phyloP scores from a whole-genome alignment of 1,140 invertebrate genomes.

The Trialeurodes vaporariorum region DNA sequence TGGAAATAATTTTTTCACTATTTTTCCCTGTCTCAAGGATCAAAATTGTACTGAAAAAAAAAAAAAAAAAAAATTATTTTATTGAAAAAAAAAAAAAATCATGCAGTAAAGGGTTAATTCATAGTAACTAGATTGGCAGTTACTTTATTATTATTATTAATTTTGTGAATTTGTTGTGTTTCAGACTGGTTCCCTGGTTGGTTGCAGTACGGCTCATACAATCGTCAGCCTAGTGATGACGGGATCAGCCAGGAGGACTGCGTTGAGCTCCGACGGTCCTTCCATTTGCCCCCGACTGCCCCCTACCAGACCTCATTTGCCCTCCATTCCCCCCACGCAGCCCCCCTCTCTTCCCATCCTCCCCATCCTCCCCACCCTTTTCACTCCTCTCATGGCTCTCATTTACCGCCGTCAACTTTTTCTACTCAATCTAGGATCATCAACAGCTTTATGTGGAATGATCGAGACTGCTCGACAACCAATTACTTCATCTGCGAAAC shows the following conservation, averaged over 20 bases:
- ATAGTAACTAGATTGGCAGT: no score
- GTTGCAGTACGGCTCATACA: conserved; percentile 45
- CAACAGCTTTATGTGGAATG: conserved; percentile 59
- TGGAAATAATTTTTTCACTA: no score
- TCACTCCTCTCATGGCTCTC: no score
- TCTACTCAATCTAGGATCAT: conserved; percentile 18
- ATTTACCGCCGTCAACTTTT: conserved; percentile 21
- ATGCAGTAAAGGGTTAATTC: no score
- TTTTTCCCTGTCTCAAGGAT: no score
- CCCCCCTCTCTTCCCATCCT: conserved; percentile 19
- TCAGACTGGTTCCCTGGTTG: conserved; percentile 72
- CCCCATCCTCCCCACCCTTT: conserved; percentile 4
- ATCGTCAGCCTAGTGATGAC: conserved; percentile 66
- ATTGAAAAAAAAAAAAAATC: no score
- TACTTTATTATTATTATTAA: no score
- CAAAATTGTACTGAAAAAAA: no score
- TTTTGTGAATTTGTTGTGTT: no score
- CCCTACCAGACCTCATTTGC: conserved; percentile 32
- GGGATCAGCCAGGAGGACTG: conserved; percentile 64
- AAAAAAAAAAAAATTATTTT: no score
- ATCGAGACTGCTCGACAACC: conserved; percentile 51
- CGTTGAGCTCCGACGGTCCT: conserved; percentile 55
- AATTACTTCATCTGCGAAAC: conserved; percentile 61
- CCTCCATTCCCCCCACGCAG: conserved; percentile 33
- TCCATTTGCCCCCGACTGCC: conserved; percentile 39